Evolutionary conservation across 2,113 vertebrate species (phyloP).

Genomic region (Gasterosteus aculeatus): DNA sequence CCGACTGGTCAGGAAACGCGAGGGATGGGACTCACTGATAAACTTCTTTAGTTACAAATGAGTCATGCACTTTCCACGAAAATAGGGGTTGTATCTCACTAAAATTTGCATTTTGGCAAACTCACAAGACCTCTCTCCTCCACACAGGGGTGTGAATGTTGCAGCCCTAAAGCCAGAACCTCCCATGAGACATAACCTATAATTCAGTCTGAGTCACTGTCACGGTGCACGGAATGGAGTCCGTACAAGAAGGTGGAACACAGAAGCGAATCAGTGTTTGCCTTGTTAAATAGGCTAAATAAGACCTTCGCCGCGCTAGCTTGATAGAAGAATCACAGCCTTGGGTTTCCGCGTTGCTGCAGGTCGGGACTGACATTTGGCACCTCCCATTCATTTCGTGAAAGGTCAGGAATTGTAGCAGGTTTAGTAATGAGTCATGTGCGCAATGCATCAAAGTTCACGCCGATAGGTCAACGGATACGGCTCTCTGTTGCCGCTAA

Average conservation of each 20-base stretch:
- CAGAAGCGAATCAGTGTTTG: constrained; percentile 34
- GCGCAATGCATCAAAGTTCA: constrained; percentile 66
- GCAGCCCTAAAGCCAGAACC: not conserved
- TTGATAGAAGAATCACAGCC: constrained; percentile 26
- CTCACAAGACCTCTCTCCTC: not conserved
- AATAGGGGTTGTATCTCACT: not conserved
- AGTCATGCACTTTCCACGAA: not conserved
- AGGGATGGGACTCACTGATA: not conserved
- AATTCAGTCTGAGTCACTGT: constrained; percentile 46
- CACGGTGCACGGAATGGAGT: constrained; percentile 21
- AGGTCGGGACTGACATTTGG: constrained; percentile 70
- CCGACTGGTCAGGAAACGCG: not conserved
- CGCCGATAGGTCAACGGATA: constrained; percentile 68
- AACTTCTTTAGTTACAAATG: not conserved
- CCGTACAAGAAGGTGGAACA: constrained; percentile 12
- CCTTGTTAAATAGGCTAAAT: constrained; percentile 37
- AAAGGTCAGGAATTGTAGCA: constrained; percentile 73
- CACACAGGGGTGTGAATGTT: not conserved
- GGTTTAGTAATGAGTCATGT: constrained; percentile 66
- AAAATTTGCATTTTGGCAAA: constrained; percentile 7
- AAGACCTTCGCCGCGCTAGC: constrained; percentile 35
- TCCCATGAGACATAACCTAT: constrained; percentile 16
- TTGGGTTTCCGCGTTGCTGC: constrained; percentile 22
- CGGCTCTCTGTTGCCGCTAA: constrained; percentile 28
- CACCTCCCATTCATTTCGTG: constrained; percentile 64